phyloP scores from a whole-genome alignment of 2,888 invertebrate species.

The Lamellibrachia columna region DNA sequence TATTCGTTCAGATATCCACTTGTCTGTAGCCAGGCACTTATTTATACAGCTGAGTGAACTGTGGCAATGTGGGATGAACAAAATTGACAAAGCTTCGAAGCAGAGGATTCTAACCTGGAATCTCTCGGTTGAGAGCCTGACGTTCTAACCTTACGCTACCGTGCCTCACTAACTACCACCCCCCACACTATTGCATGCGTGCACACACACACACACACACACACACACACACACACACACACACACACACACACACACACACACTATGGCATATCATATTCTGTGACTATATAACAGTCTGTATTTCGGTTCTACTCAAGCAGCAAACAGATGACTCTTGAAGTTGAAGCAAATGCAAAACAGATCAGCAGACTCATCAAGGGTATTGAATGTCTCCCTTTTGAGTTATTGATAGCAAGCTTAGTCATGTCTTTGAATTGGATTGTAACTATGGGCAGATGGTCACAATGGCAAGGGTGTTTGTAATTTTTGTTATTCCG shows the following conservation, averaged over 20 bases:
- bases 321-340: background rate
- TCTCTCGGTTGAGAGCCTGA: too few relatives aligned
- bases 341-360: background rate
- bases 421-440: background rate
- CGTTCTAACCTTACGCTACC: too few relatives aligned
- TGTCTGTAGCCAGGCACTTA: too few relatives aligned
- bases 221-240: background rate
- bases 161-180: too few relatives aligned
- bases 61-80: too few relatives aligned
- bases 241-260: too few relatives aligned
- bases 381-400: background rate
- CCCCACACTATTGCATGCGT: too few relatives aligned
- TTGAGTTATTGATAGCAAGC: background rate
- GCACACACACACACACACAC: too few relatives aligned
- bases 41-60: too few relatives aligned
- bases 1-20: too few relatives aligned
- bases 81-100: too few relatives aligned
- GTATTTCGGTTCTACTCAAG: background rate
- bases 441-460: background rate
- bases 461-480: background rate
- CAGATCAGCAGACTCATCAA: background rate
- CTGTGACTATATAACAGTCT: background rate
- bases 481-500: background rate
- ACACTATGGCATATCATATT: background rate
- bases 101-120: too few relatives aligned